phyloP scores from a whole-genome alignment of 1,140 invertebrate species.

The Dendroctonus valens region DNA sequence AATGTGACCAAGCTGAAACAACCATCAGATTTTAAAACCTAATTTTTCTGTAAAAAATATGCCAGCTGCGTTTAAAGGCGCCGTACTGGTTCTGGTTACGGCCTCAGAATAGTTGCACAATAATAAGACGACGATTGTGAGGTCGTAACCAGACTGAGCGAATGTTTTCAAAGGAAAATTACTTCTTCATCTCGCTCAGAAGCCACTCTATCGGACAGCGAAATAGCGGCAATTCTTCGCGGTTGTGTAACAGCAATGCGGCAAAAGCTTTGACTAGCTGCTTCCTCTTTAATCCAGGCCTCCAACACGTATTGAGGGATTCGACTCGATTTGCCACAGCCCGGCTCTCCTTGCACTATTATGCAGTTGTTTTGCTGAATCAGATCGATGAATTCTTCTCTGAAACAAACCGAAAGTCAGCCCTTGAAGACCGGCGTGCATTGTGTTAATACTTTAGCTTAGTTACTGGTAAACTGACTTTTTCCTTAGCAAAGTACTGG shows the following conservation, averaged over 20 bases:
- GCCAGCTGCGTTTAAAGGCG: background rate
- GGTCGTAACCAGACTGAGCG: background rate
- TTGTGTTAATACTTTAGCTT: constrained; percentile 39
- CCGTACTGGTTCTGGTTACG: background rate
- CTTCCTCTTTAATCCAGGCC: constrained; percentile 54
- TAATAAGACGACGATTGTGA: too few relatives aligned
- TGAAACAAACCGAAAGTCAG: constrained; percentile 32
- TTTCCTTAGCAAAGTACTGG: constrained; percentile 42
- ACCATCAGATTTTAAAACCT: background rate
- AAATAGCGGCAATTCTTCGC: constrained; percentile 71
- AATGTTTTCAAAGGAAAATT: background rate
- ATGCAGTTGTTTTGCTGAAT: constrained; percentile 55
- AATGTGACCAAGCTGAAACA: constrained; percentile 61
- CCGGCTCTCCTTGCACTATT: constrained; percentile 87
- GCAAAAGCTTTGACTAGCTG: constrained; percentile 54
- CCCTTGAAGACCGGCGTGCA: background rate
- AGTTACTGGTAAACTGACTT: constrained; percentile 44
- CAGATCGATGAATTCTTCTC: constrained; percentile 41
- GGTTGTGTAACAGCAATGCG: constrained; percentile 77
- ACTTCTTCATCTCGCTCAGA: constrained; percentile 61
- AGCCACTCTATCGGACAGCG: constrained; percentile 70
- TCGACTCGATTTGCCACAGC: constrained; percentile 88
- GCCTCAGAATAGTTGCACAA: too few relatives aligned
- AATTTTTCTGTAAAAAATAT: too few relatives aligned
- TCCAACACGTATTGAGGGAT: constrained; percentile 77